Conservation (phyloP, 2,888 invertebrate species). For the Archips crataeganus region DNA sequence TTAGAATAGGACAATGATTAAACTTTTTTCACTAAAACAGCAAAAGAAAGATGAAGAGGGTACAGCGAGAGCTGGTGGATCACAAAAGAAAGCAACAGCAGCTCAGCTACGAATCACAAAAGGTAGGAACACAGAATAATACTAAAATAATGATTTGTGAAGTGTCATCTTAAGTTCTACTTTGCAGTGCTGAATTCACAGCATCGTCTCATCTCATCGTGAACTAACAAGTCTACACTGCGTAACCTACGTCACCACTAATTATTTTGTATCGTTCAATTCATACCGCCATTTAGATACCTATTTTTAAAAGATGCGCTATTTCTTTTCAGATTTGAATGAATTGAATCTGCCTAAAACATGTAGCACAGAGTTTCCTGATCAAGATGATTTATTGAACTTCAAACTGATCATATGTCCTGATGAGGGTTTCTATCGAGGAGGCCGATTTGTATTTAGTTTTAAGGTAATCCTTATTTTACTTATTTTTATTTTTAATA, state of each 20-base stretch:
- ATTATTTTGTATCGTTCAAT: slow-evolving; percentile 1
- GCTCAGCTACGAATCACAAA: slow-evolving; percentile 99
- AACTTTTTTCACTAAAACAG: slow-evolving; percentile 98
- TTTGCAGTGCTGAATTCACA: slow-evolving; percentile 6
- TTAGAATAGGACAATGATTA: slow-evolving; percentile 92
- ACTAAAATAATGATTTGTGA: slow-evolving; percentile 1
- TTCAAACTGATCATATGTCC: slow-evolving; percentile 98
- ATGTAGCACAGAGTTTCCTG: slow-evolving; percentile 97
- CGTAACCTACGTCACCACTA: slow-evolving; percentile 33
- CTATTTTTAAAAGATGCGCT: slow-evolving; percentile 45
- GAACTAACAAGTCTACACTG: background rate
- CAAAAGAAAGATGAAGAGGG: slow-evolving; percentile 99
- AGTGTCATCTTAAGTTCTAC: slow-evolving; percentile 10
- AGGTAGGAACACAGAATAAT: slow-evolving; percentile 86
- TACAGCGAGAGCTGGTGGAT: slow-evolving; percentile 85
- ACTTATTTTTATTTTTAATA: background rate
- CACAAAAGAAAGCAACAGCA: slow-evolving; percentile 97
- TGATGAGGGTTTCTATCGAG: slow-evolving; percentile 98
- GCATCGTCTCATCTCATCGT: background rate
- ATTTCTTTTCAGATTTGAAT: slow-evolving; percentile 93
- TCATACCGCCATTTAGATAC: slow-evolving; percentile 14
- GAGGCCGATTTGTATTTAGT: slow-evolving; percentile 97
- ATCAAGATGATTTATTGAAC: slow-evolving; percentile 97
- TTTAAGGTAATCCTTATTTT: slow-evolving; percentile 88
- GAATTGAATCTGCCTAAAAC: slow-evolving; percentile 99